Evolutionary conservation across 2,113 vertebrate species (phyloP).

Genomic region (Myodes glareolus): DNA sequence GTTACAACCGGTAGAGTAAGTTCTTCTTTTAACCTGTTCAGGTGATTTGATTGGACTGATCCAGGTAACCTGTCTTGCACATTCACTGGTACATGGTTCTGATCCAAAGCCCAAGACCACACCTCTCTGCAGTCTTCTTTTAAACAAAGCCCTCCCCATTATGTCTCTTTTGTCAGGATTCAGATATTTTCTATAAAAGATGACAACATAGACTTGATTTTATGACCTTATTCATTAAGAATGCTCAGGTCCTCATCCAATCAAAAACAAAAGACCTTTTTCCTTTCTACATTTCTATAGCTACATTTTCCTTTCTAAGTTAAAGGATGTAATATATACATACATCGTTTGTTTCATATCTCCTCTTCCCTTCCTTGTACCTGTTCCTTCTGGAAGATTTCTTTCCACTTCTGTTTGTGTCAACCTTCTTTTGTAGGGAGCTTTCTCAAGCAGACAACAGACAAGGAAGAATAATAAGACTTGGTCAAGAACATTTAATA

Average conservation of each 20-base stretch:
- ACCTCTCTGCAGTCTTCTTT: background rate
- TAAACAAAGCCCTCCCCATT: background rate
- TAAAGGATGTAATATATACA: background rate
- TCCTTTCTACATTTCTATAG: too few relatives aligned
- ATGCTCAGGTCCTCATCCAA: background rate
- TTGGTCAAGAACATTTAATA: background rate
- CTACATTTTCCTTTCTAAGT: slow-evolving; percentile 12
- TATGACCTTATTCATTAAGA: background rate
- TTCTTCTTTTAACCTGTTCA: background rate
- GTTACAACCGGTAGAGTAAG: background rate
- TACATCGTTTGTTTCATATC: background rate
- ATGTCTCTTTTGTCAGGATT: slow-evolving; percentile 4
- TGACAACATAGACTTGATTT: background rate
- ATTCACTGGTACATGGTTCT: background rate
- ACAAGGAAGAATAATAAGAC: background rate
- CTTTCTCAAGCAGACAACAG: slow-evolving; percentile 15
- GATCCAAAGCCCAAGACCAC: background rate
- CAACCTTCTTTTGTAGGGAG: background rate
- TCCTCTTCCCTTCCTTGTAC: background rate
- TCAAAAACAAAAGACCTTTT: background rate
- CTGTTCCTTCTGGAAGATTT: slow-evolving; percentile 13
- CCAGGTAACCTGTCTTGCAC: background rate
- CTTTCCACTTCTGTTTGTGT: background rate
- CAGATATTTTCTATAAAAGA: background rate
- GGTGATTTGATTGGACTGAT: background rate